Base-by-base conservation (phyloP, 2,888 invertebrate species). In the Autographa pulchrina region DNA sequence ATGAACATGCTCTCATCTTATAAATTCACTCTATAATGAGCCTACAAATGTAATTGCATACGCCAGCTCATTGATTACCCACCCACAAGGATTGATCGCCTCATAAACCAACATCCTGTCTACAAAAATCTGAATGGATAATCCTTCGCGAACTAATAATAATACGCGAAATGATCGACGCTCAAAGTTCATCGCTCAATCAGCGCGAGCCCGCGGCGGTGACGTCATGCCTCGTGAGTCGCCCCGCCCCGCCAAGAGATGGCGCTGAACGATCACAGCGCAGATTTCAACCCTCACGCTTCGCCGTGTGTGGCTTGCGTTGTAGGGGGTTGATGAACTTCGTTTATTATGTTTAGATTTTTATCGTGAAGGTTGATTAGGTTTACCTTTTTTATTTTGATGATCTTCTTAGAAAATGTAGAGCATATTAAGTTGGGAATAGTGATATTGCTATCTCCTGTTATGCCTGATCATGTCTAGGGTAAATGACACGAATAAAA, bases 151-250 rank as follows among this genome's bases (percentile, higher is more conserved):
- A 74, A 81, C 86, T 87, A 93, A 91, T 92, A 94, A 93, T 94
- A 94, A 93, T 91, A 89, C 86, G 76, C 80, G 88, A 89, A 90
- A 90, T 92, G 93, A 95, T 94, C 94, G 94, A 92, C 92, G 83
- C 79, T 87, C 91, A 92, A 91, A 91, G 94, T 92, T 92, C 94
- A 95, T 95, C 95, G 93, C 94, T 95, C 94, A 94, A 94, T 94
- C 95, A 91, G 90, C 83, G 87, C 81, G 88, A 84, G 90, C 88
- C 87, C 75, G 85, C 84, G 91, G 91, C 90, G 82, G 72, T 94
- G 92, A 93, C 93, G 92, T 94, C 94, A 94, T 86, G 32, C 83
- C 85, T 91, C 95, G 95, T 95, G 95, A 93, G 86, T 85, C 86
- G 91, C 88, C 90, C 89, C 94, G 92, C 93, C 93, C 88, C 85